Evolutionary conservation across 2,888 invertebrate genomes (phyloP).

Genomic region (Plagodis pulveraria): DNA sequence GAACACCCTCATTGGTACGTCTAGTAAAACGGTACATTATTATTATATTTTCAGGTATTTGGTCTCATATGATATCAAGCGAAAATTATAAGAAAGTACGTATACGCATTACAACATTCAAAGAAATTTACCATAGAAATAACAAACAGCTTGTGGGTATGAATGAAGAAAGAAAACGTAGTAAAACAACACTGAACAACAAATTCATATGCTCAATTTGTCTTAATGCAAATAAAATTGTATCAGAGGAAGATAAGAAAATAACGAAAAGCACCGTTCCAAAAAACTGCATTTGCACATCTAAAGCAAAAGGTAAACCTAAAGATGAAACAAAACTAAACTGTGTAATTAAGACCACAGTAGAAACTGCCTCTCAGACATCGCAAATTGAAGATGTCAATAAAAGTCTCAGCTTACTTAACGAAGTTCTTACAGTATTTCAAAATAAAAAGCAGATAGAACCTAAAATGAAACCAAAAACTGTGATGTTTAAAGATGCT

Average conservation of each 20-base stretch:
- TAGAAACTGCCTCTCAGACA: slow-evolving; percentile 51
- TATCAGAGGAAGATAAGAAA: slow-evolving; percentile 35
- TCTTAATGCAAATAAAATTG: slow-evolving; percentile 48
- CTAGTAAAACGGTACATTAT: too few species aligned
- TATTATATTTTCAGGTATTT: slow-evolving; percentile 26
- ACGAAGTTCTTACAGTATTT: slow-evolving; percentile 72
- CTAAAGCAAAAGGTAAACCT: slow-evolving; percentile 9
- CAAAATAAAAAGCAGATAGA: slow-evolving; percentile 62
- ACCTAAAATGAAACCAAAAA: slow-evolving; percentile 42
- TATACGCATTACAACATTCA: slow-evolving; percentile 65
- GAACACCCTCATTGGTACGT: too few species aligned
- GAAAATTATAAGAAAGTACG: slow-evolving; percentile 49
- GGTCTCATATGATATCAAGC: slow-evolving; percentile 59
- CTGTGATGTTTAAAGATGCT: slow-evolving; percentile 57
- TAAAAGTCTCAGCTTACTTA: slow-evolving; percentile 61
- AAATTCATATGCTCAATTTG: slow-evolving; percentile 67
- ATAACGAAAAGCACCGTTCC: slow-evolving; percentile 48
- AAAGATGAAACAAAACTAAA: slow-evolving; percentile 22
- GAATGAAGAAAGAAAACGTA: slow-evolving; percentile 33
- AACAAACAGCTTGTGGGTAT: slow-evolving; percentile 29
- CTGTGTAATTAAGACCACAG: neutral
- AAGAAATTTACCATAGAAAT: slow-evolving; percentile 25
- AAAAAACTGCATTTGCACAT: slow-evolving; percentile 30
- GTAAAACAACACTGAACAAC: slow-evolving; percentile 36
- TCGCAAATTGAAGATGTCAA: slow-evolving; percentile 46